A percentile compares a stretch with the other conserved stretches of the same genome.
phyloP scores from a whole-genome alignment of 1,140 invertebrate genomes.

The Brachionus plicatilis region DNA sequence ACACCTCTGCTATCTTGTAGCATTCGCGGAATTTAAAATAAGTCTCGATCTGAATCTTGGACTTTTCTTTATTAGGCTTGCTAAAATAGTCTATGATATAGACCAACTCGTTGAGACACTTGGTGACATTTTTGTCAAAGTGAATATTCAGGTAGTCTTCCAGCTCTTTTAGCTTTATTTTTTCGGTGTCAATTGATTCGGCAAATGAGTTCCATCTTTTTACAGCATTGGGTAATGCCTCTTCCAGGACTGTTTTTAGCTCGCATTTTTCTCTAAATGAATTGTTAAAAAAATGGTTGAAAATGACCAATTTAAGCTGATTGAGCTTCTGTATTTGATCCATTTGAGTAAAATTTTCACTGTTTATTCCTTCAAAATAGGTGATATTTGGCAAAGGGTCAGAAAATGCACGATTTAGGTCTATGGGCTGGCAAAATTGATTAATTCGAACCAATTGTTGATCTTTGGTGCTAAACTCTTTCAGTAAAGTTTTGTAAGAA shows the following conservation, averaged over 20 bases:
- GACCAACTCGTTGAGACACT: background rate
- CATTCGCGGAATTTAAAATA: slow-evolving; percentile 15
- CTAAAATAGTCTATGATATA: slow-evolving; percentile 5
- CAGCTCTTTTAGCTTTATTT: background rate
- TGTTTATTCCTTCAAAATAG: background rate
- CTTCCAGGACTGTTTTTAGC: background rate
- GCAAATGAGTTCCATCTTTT: background rate
- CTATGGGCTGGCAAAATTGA: background rate
- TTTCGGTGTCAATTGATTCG: background rate
- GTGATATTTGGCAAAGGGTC: background rate
- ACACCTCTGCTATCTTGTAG: background rate
- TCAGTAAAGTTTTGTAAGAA: background rate
- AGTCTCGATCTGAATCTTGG: background rate
- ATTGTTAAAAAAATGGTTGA: background rate
- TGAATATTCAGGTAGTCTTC: background rate
- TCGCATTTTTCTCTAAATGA: background rate
- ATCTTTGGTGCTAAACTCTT: background rate
- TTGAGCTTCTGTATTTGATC: background rate
- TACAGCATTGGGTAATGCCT: background rate
- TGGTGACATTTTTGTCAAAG: background rate
- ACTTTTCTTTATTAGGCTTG: background rate
- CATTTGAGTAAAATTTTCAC: background rate
- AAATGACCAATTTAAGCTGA: background rate
- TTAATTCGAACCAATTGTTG: background rate
- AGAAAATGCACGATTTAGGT: background rate